Base-by-base conservation (phyloP, 2,888 invertebrate species). In the Andrena chrysosceles region DNA sequence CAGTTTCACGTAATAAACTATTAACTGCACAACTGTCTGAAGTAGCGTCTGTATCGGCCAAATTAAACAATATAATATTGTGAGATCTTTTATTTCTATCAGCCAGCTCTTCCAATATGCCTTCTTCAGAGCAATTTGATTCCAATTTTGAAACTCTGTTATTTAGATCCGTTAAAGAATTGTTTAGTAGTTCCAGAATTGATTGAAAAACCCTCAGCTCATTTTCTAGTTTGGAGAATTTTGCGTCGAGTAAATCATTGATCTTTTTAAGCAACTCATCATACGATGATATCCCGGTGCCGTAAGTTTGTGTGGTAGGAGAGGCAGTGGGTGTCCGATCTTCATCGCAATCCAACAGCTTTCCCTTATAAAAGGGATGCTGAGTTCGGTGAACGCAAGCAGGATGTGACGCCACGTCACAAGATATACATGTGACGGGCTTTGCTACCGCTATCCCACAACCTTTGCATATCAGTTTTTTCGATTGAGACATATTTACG, bases 141-240 rank as follows among this genome's bases (percentile, higher is more conserved):
- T 66, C 49, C 52, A 66, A 52, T 42, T 66, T 66, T 0, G n/a
- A 66, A 13, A 66, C 52, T 66, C 31, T 66, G 49, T 52, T 49
- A 52, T 52, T 31, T 4, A 66, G 7, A 52, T 66, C 48, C 23
- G 64, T 48, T 48, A 64, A 16, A 7, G 64, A 64, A 16, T 35
- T 35, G 35, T 35, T 35, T 35, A 31, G 8, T 16, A 64, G 31
- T 29, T 48, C 48, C 48, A 48, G n/a, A n/a, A 7, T 64, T 16
- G 48, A 64, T 16, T 64, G 64, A 48, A 64, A 64, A 7, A 64
- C n/a, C 23, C 26, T 48, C 31, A 64, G 48, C n/a, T 64, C 64
- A 48, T 64, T 64, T 64, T 64, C 64, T 0, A 64, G 16, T 5
- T 64, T 48, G 23, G 48, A 48, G 7, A 48, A 48, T 64, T 29